Conservation (phyloP, 2,888 invertebrate species). For the Prenolepis imparis region DNA sequence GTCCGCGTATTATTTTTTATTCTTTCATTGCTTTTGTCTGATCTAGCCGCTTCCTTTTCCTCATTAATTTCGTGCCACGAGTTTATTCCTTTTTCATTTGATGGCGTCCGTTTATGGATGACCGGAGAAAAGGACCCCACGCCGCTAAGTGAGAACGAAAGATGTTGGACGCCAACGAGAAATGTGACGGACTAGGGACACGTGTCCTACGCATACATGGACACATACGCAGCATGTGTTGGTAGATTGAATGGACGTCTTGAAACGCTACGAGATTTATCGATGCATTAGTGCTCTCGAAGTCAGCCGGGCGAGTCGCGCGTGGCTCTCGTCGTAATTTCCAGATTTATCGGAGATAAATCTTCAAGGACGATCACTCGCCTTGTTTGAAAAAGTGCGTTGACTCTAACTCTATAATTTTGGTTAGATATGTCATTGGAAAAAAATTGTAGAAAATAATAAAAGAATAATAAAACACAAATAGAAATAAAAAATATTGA, state of each 20-base stretch:
- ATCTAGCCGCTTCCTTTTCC: slow-evolving; percentile 27
- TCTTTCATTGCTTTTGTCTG: background rate
- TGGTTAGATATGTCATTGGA: background rate
- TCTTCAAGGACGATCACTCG: slow-evolving; percentile 11
- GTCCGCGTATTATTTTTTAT: background rate
- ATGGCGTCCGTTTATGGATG: slow-evolving; percentile 15
- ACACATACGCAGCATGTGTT: slow-evolving; percentile 37
- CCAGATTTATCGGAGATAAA: slow-evolving; percentile 51
- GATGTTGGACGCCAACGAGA: slow-evolving; percentile 42
- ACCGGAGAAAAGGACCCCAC: slow-evolving; percentile 14
- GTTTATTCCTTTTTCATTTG: slow-evolving; percentile 27
- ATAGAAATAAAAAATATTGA: background rate
- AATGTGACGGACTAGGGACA: slow-evolving; percentile 63
- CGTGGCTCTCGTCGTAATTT: slow-evolving; percentile 39
- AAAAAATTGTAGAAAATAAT: background rate
- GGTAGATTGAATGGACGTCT: slow-evolving; percentile 45
- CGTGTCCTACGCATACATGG: slow-evolving; percentile 20
- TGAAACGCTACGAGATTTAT: slow-evolving; percentile 66
- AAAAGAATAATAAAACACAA: background rate
- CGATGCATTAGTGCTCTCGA: slow-evolving; percentile 67
- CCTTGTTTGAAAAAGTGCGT: background rate
- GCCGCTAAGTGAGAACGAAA: slow-evolving; percentile 56
- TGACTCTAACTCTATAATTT: background rate
- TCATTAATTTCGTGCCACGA: slow-evolving; percentile 41
- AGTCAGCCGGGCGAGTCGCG: slow-evolving; percentile 33